Conservation (phyloP, 2,797 vertebrate species). For the Astyanax mexicanus region DNA sequence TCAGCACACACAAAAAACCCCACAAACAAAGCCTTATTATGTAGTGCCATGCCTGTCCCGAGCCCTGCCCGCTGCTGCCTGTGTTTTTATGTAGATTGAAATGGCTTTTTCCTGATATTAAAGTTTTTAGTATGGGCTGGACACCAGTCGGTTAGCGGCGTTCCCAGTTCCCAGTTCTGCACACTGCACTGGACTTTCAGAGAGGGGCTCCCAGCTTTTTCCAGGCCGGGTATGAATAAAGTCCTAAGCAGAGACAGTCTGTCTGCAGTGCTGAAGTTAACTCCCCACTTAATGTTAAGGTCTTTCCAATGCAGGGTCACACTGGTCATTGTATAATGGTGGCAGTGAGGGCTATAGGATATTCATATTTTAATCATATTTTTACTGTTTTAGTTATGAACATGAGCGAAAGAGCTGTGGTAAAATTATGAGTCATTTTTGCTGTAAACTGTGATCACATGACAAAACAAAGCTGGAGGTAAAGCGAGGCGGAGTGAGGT, state of each 20-base stretch:
- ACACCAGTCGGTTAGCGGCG: neutral
- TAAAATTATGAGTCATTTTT: no score
- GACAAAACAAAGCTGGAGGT: no score
- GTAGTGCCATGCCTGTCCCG: slow-evolving; percentile 52
- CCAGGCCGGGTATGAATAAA: neutral
- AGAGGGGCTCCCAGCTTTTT: neutral
- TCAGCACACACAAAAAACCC: slow-evolving; percentile 63
- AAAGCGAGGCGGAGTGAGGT: no score
- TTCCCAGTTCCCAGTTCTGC: neutral
- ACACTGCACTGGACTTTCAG: neutral
- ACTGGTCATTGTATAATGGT: neutral
- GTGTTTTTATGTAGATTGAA: slow-evolving; percentile 69
- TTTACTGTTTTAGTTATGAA: no score
- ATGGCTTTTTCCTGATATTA: slow-evolving; percentile 57
- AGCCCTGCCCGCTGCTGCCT: slow-evolving; percentile 28
- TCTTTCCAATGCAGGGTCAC: no score
- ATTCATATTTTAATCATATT: no score
- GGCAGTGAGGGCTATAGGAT: neutral
- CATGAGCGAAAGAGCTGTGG: no score
- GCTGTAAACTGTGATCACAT: no score
- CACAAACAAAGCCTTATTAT: slow-evolving; percentile 69
- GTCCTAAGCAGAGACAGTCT: slow-evolving; percentile 2
- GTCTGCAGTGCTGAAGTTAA: neutral
- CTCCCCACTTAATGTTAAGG: neutral
- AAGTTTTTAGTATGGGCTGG: slow-evolving; percentile 56